Evolutionary conservation across 92 coral and sea anemone genomes (phyloP).

Genomic region (Pocillopora meandrina): DNA sequence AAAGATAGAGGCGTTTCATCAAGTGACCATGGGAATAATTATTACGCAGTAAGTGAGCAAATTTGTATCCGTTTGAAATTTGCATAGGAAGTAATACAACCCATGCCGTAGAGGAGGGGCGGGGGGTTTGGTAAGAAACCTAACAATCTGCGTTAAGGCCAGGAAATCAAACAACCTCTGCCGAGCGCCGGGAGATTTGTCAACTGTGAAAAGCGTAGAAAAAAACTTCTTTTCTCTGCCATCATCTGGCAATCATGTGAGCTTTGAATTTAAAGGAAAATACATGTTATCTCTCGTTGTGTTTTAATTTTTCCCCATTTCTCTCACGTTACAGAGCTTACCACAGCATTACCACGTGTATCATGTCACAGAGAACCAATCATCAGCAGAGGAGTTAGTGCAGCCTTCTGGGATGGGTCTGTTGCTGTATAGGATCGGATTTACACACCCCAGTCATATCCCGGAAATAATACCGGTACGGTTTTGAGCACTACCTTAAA

Average conservation of each 20-base stretch:
- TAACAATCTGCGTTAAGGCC: background rate
- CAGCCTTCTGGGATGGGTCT: constrained; percentile 80
- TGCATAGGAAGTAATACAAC: background rate
- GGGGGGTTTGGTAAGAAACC: no score
- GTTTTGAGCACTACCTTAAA: background rate
- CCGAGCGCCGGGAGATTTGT: background rate
- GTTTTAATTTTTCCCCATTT: background rate
- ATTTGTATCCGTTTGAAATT: background rate
- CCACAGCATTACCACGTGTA: constrained; percentile 89
- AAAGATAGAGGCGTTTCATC: constrained; percentile 60
- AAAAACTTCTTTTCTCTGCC: background rate
- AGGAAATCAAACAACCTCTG: background rate
- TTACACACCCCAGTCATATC: constrained; percentile 92
- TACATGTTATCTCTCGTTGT: background rate
- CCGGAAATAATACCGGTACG: constrained; percentile 86
- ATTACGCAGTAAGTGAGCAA: constrained; percentile 64
- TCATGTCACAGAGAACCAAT: constrained; percentile 67
- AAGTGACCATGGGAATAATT: constrained; percentile 44
- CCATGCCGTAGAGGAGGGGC: background rate
- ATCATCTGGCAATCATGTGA: background rate
- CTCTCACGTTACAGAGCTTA: constrained; percentile 53
- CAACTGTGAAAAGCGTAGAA: background rate
- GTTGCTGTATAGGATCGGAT: constrained; percentile 82
- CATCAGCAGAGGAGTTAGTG: constrained; percentile 53
- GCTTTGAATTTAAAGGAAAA: background rate